Evolutionary conservation across 2,888 invertebrate genomes (phyloP), one percentile per base, ranked within the genome.

Genomic region (Aricia artaxerxes): DNA sequence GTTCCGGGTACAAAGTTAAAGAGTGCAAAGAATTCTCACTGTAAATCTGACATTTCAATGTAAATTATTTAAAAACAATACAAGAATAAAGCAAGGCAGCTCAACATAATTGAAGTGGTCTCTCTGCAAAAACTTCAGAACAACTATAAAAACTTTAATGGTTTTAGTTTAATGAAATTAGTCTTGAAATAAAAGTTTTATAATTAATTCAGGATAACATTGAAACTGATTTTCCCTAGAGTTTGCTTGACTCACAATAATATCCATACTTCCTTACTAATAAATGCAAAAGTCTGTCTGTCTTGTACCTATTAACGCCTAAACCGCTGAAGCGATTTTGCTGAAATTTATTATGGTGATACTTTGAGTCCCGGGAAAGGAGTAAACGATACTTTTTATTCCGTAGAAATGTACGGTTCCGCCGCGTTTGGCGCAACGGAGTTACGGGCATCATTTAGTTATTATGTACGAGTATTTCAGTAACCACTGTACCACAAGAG

Each of bases 41-140:
- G 5, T 35, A 69, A 38, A 69, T 69, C 5, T 69, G 11, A 73
- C n/a, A 44, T 44, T 73, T n/a, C 73, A 73, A 73, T 73, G 73
- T 40, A 44, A 73, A 73, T 69, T 73, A 73, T 44, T 44, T 24
- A n/a, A 73, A 72, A 73, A 73, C 73, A 73, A 44, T 44, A 73
- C 73, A 73, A 40, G n/a, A 73, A 73, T 16, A 69, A 69, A 69
- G 69, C 69, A 35, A 73, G 44, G 4, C 44, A 73, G 73, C 40
- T 44, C 73, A 9, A 38, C 69, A n/a, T 73, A 73, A 73, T 73
- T 73, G 73, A 73, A 44, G 73, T 73, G 73, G 69, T 69, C 69
- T 31, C 11, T 61, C 38, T 40, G 16, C 2, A 73, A 73, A 44
- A 73, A 73, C 73, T 73, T 24, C n/a, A 44, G 40, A 73, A 73